Evolutionary conservation across 1,140 invertebrate species (phyloP).

Genomic region (Phymorhynchus buccinoides): DNA sequence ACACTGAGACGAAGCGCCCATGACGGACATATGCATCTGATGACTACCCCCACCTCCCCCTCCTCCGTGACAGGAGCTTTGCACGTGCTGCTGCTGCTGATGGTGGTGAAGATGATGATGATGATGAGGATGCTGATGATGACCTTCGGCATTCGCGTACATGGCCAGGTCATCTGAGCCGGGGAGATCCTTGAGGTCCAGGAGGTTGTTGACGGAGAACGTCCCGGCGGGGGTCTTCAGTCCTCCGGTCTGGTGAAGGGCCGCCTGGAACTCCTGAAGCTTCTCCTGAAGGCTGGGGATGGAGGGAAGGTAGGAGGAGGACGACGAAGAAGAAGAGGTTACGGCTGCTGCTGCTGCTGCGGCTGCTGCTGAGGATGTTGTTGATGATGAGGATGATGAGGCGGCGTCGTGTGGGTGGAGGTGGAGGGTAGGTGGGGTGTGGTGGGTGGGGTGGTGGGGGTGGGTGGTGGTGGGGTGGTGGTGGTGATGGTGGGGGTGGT

Average conservation of each 20-base stretch:
- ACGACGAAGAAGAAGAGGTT: not conserved
- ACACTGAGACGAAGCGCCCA: slow-evolving; percentile 8
- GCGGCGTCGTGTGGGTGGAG: not conserved
- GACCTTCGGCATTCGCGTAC: slow-evolving; percentile 60
- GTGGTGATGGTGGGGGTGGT: slow-evolving; percentile 1
- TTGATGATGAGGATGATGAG: not conserved
- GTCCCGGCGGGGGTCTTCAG: slow-evolving; percentile 55
- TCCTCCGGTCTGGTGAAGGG: slow-evolving; percentile 45
- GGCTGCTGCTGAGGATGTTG: not conserved
- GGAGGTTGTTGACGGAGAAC: slow-evolving; percentile 62
- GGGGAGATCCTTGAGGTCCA: slow-evolving; percentile 62
- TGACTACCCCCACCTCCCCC: not conserved
- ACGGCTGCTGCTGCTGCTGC: not conserved
- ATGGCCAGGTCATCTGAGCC: slow-evolving; percentile 59
- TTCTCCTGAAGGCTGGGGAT: slow-evolving; percentile 56
- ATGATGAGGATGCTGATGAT: slow-evolving; percentile 43
- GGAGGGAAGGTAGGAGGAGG: slow-evolving; percentile 15
- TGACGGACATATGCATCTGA: slow-evolving; percentile 25
- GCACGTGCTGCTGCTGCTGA: not conserved
- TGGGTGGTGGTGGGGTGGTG: slow-evolving; percentile 32
- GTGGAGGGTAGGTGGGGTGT: not conserved
- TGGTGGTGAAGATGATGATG: not conserved
- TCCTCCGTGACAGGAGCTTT: not conserved
- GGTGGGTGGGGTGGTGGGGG: slow-evolving; percentile 13
- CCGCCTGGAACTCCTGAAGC: slow-evolving; percentile 61